Percentiles rank a stretch among this genome's conserved stretches.
phyloP scores from a whole-genome alignment of 2,113 vertebrate genomes.

The Lethenteron reissneri region DNA sequence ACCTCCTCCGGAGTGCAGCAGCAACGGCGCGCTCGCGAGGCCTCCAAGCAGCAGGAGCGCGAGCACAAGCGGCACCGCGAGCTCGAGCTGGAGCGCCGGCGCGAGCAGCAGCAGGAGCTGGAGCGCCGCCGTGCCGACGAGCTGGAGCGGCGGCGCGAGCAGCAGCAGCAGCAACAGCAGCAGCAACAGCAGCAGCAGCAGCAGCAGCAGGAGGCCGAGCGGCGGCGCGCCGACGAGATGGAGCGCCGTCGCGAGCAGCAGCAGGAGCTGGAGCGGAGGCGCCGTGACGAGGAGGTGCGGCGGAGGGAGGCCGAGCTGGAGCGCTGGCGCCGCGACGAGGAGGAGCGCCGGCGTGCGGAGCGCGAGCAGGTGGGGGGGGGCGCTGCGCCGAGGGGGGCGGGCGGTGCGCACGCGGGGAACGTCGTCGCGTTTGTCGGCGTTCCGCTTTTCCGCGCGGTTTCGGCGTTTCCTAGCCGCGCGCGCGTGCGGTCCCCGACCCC shows the following conservation, averaged over 20 bases:
- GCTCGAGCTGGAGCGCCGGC: constrained; percentile 62
- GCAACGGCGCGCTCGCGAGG: too few species aligned
- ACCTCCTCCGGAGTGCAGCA: too few species aligned
- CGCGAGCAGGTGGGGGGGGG: constrained; percentile 46
- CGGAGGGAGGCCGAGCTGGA: too few species aligned
- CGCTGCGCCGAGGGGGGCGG: too few species aligned
- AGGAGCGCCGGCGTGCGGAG: constrained; percentile 54
- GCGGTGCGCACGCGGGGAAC: too few species aligned
- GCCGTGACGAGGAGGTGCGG: too few species aligned
- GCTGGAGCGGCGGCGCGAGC: constrained; percentile 54
- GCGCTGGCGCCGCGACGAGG: constrained; percentile 20
- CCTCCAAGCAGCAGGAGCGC: too few species aligned
- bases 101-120: constrained; percentile 59
- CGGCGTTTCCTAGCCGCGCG: too few species aligned
- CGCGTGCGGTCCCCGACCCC: too few species aligned
- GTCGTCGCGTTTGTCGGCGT: too few species aligned
- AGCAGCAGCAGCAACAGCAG: constrained; percentile 71
- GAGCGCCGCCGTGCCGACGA: constrained; percentile 78
- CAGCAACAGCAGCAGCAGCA: constrained; percentile 81
- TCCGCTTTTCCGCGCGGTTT: too few species aligned
- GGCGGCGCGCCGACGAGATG: constrained; percentile 46
- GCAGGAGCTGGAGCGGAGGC: too few species aligned
- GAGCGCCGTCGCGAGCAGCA: constrained; percentile 21
- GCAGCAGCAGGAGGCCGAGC: constrained; percentile 62
- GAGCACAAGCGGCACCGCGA: constrained; percentile 11